phyloP scores from a whole-genome alignment of 2,888 invertebrate species.

The Callyntrura sp. region DNA sequence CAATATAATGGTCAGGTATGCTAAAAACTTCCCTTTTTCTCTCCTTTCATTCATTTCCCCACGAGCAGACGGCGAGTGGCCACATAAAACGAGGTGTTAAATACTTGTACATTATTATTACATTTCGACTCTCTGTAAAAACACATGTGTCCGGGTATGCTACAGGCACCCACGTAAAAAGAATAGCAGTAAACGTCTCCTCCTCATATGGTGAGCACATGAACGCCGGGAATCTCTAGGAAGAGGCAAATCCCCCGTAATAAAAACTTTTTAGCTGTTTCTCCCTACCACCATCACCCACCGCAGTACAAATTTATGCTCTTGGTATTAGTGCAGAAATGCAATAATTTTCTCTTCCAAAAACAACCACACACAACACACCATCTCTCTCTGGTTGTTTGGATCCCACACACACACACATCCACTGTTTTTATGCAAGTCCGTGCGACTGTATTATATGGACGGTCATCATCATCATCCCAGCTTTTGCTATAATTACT shows the following conservation, averaged over 20 bases:
- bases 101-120: constrained; percentile 28
- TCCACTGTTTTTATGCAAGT: constrained; percentile 35
- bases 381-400: too few relatives aligned
- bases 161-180: background rate
- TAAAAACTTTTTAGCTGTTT: constrained; percentile 30
- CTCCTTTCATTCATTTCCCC: background rate
- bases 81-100: constrained; percentile 49
- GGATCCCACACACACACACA: too few relatives aligned
- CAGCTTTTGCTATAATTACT: constrained; percentile 43
- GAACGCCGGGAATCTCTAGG: too few relatives aligned
- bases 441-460: too few relatives aligned
- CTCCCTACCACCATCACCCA: background rate
- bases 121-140: too few relatives aligned
- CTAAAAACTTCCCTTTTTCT: background rate
- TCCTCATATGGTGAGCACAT: too few relatives aligned
- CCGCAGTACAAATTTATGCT: constrained; percentile 50
- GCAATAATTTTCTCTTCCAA: constrained; percentile 65
- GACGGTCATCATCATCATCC: too few relatives aligned
- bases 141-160: background rate
- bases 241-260: constrained; percentile 25
- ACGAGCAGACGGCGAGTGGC: too few relatives aligned
- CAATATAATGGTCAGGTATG: too few relatives aligned
- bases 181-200: background rate
- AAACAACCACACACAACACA: too few relatives aligned
- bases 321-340: constrained; percentile 53